These are phyloP conservation scores for Aphis craccivora DNA, from an alignment of 1,140 invertebrate genomes.

Conservation along the genomic window DNA sequence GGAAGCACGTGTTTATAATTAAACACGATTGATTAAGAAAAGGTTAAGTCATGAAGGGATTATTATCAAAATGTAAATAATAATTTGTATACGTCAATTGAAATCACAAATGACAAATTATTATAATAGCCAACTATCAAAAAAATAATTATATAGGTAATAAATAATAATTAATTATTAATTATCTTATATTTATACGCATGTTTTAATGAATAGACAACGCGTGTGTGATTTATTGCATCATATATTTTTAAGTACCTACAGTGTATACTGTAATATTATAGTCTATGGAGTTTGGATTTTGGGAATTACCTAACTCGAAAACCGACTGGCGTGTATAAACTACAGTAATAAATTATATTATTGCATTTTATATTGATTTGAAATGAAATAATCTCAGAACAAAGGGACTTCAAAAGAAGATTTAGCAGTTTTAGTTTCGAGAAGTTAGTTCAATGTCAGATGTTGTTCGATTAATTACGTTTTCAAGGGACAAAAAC, in stretches of 20 bases:
- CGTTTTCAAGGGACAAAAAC: constrained; percentile 50
- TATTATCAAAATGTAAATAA: background rate
- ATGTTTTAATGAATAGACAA: background rate
- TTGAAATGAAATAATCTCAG: background rate
- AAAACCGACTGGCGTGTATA: background rate
- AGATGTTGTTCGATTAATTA: constrained; percentile 51
- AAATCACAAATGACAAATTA: background rate
- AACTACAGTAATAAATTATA: background rate
- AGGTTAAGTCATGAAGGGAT: background rate
- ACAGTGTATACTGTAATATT: background rate
- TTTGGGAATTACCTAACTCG: background rate
- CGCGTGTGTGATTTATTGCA: background rate
- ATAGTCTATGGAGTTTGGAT: background rate
- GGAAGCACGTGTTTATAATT: background rate
- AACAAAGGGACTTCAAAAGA: background rate
- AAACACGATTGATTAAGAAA: background rate
- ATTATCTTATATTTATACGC: background rate
- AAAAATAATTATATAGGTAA: background rate
- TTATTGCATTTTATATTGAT: background rate
- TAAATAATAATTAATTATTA: too few relatives aligned
- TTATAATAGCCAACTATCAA: background rate
- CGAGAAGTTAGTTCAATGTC: background rate
- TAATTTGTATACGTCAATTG: background rate
- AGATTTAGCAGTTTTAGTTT: background rate
- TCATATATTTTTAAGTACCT: background rate